Evolutionary conservation across 2,888 invertebrate species (phyloP).

Genomic region (Lepidonotus clava): DNA sequence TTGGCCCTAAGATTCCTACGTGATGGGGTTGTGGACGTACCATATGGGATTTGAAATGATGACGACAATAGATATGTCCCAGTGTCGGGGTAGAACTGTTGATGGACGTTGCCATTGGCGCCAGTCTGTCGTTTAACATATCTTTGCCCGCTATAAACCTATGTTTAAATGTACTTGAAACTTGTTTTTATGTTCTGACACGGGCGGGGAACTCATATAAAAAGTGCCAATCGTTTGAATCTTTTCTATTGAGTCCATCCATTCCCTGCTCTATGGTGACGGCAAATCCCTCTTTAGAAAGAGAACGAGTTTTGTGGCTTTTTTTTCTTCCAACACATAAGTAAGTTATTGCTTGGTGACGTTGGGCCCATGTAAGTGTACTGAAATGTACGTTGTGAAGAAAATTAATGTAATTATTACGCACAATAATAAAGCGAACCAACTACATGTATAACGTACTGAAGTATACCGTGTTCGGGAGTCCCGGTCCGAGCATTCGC

Average conservation of each 20-base stretch:
- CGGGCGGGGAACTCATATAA: neutral
- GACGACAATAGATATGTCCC: neutral
- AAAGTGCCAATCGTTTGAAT: neutral
- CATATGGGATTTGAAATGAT: slow-evolving; percentile 10
- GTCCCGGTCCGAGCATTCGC: too few relatives aligned
- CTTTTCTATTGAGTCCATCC: neutral
- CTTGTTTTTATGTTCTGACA: neutral
- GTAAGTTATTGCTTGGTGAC: too few relatives aligned
- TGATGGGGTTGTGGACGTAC: neutral
- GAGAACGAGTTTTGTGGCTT: too few relatives aligned
- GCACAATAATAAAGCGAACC: too few relatives aligned
- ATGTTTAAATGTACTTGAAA: slow-evolving; percentile 26
- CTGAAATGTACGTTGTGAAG: too few relatives aligned
- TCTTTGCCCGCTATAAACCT: slow-evolving; percentile 6
- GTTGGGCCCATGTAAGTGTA: too few relatives aligned
- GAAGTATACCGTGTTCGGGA: too few relatives aligned
- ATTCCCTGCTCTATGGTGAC: neutral
- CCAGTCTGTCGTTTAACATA: neutral
- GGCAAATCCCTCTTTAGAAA: neutral
- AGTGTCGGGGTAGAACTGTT: neutral
- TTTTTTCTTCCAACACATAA: too few relatives aligned
- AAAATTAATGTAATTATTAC: too few relatives aligned
- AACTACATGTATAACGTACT: too few relatives aligned
- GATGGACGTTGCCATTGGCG: neutral
- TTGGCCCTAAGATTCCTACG: too few relatives aligned